Percentiles rank a stretch among this genome's conserved stretches.
Evolutionary conservation across 2,797 vertebrate species (phyloP).

Genomic region (Manis pentadactyla): DNA sequence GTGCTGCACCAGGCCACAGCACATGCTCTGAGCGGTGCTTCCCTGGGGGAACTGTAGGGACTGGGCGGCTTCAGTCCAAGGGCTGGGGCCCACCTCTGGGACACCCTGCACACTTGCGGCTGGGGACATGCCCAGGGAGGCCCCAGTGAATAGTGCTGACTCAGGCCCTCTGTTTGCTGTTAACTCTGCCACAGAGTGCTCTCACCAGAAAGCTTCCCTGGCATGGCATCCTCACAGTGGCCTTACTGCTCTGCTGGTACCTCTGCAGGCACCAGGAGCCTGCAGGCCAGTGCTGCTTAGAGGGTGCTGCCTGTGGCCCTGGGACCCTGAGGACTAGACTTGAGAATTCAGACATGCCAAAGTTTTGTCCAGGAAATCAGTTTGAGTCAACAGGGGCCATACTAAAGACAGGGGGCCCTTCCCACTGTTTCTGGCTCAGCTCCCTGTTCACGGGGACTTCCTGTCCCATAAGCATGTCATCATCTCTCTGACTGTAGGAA

Average conservation of each 20-base stretch:
- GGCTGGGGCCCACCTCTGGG: background rate
- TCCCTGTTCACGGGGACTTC: background rate
- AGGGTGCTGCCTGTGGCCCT: background rate
- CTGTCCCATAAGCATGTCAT: background rate
- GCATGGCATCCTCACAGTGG: background rate
- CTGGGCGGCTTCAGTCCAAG: background rate
- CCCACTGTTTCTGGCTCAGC: background rate
- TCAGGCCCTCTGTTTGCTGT: background rate
- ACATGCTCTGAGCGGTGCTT: background rate
- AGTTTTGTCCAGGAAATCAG: background rate
- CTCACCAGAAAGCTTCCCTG: background rate
- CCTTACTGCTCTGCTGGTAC: background rate
- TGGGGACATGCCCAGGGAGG: background rate
- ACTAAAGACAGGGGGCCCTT: background rate
- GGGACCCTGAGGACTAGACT: background rate
- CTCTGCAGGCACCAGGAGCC: background rate
- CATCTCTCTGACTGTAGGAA: slow-evolving; percentile 88
- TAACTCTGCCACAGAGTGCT: background rate
- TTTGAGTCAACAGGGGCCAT: background rate
- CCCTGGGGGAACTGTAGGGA: background rate
- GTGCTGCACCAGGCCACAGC: background rate
- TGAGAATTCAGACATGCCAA: background rate
- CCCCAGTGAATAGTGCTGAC: background rate
- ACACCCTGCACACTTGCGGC: background rate
- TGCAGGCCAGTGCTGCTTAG: background rate